phyloP scores from a whole-genome alignment of 37 sponge, comb jelly and placozoan genomes.

The Oscarella lobularis region DNA sequence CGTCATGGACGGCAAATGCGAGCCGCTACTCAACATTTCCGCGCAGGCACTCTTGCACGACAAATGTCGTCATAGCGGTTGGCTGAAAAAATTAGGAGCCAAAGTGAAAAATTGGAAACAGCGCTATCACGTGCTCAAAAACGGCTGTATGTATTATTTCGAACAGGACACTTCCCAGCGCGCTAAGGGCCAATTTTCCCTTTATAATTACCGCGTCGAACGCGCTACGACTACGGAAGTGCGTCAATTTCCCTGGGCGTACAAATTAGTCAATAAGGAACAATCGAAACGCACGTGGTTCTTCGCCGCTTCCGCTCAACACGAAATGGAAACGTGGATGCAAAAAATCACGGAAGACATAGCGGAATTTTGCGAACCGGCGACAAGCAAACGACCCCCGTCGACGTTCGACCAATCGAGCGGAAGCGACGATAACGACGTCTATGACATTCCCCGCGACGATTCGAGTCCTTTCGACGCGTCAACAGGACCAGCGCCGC shows the following conservation, averaged over 20 bases:
- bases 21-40: neutral
- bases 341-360: neutral
- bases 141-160: constrained; percentile 6
- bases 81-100: neutral
- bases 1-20: no score
- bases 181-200: constrained; percentile 6
- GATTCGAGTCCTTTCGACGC: neutral
- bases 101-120: constrained; percentile 1
- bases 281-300: neutral
- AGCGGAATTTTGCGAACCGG: neutral
- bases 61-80: neutral
- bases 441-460: neutral
- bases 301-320: neutral
- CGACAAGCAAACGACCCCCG: neutral
- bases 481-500: neutral
- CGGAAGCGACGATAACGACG: neutral
- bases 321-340: neutral
- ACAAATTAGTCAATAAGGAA: neutral
- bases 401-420: neutral
- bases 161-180: neutral
- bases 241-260: neutral
- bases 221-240: neutral
- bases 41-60: neutral
- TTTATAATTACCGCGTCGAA: neutral
- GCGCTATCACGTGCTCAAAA: constrained; percentile 4